Percentiles rank a stretch among this genome's conserved stretches.
Conservation (phyloP, 2,113 vertebrate genomes). For the Tachysurus fulvidraco region DNA sequence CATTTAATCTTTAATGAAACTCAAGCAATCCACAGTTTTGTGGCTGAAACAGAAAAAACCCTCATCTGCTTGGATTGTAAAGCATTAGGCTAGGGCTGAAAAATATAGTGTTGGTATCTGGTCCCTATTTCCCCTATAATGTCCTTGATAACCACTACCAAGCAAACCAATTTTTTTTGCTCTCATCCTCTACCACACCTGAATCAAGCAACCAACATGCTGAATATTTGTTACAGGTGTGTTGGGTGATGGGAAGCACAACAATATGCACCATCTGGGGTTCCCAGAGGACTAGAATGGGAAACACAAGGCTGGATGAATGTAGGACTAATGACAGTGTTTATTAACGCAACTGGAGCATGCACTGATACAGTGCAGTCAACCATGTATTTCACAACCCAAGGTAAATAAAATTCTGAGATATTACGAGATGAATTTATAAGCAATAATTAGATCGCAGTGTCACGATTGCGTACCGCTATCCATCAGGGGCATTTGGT, state of each 20-base stretch:
- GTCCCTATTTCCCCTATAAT: background rate
- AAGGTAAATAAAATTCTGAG: background rate
- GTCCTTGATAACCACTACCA: background rate
- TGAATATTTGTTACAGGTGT: constrained; percentile 14
- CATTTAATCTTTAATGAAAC: background rate
- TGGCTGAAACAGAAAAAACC: background rate
- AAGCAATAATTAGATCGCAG: background rate
- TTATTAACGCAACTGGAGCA: constrained; percentile 28
- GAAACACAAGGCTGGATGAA: constrained; percentile 13
- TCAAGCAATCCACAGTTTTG: background rate
- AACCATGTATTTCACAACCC: background rate
- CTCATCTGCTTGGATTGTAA: background rate
- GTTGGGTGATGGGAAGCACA: constrained; percentile 12
- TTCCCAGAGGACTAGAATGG: constrained; percentile 10
- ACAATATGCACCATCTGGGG: constrained; percentile 36
- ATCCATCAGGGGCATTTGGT: no score
- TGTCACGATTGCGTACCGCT: no score
- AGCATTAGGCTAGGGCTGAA: background rate
- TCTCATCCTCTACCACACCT: background rate
- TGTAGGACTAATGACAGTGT: constrained; percentile 14
- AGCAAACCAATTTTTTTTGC: background rate
- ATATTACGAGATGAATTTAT: background rate
- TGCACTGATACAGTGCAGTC: constrained; percentile 10
- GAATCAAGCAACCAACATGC: constrained; percentile 6
- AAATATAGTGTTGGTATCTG: background rate